These are phyloP conservation scores for Hetaerina americana DNA, from an alignment of 1,140 invertebrate genomes.

Conservation along the genomic window DNA sequence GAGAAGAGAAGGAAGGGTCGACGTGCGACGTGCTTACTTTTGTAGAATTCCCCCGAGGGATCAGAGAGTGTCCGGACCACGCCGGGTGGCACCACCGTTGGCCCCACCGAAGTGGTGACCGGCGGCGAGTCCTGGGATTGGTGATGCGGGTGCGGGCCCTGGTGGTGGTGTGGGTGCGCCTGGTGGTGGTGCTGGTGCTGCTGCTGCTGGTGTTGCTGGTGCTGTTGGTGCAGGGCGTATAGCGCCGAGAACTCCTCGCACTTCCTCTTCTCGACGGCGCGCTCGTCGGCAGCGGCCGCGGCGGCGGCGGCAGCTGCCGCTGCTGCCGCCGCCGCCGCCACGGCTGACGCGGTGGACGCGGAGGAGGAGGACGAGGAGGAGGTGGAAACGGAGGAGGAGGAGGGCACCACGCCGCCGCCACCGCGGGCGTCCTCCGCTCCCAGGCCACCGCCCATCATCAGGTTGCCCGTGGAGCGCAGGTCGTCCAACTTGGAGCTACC, in stretches of 20 bases:
- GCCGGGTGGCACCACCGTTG: background rate
- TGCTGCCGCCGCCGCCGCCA: background rate
- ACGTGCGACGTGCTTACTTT: background rate
- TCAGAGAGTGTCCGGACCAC: constrained; percentile 37
- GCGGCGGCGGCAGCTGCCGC: constrained; percentile 40
- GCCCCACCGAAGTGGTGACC: constrained; percentile 24
- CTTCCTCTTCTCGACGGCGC: constrained; percentile 34
- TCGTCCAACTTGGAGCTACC: constrained; percentile 7
- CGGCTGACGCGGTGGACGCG: background rate
- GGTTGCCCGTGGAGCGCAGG: background rate
- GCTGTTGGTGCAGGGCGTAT: constrained; percentile 35
- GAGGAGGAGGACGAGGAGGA: background rate
- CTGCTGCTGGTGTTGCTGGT: background rate
- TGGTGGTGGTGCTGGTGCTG: background rate
- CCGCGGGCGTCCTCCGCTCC: background rate
- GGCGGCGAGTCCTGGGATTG: constrained; percentile 46
- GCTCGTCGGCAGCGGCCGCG: background rate
- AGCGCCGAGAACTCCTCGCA: constrained; percentile 68
- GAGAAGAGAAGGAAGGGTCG: no score
- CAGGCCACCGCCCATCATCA: constrained; percentile 5
- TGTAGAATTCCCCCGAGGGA: constrained; percentile 34
- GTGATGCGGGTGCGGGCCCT: constrained; percentile 32
- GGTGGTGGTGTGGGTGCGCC: background rate
- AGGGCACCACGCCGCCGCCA: constrained; percentile 1
- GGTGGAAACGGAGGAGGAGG: background rate